Evolutionary conservation across 2,888 invertebrate species (phyloP).

Genomic region (Cerastoderma edule): DNA sequence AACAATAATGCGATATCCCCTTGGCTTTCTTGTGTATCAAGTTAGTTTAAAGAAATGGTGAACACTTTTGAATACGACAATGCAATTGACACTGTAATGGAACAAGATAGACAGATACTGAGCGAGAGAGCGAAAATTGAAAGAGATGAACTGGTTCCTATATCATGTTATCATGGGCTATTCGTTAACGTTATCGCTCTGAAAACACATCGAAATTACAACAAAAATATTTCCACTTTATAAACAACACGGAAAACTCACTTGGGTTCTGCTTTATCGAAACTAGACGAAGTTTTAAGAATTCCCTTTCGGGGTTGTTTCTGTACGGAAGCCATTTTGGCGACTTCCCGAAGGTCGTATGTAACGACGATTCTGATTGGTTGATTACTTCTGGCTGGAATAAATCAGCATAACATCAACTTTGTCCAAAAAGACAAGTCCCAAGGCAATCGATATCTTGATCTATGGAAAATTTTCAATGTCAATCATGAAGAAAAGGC

Average conservation of each 20-base stretch:
- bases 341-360: constrained; percentile 31
- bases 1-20: too few relatives aligned
- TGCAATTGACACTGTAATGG: too few relatives aligned
- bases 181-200: too few relatives aligned
- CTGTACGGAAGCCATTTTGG: constrained; percentile 85
- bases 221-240: background rate
- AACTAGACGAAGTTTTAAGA: constrained; percentile 95
- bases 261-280: constrained; percentile 86
- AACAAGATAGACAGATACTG: too few relatives aligned
- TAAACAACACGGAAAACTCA: constrained; percentile 7
- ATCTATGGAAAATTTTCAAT: too few relatives aligned
- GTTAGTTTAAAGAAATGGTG: too few relatives aligned
- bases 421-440: constrained; percentile 9
- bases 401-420: constrained; percentile 27
- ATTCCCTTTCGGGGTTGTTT: constrained; percentile 96
- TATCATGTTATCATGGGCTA: too few relatives aligned
- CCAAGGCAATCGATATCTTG: background rate
- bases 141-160: too few relatives aligned
- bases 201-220: background rate
- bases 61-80: too few relatives aligned
- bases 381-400: background rate
- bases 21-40: too few relatives aligned
- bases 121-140: too few relatives aligned
- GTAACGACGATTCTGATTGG: constrained; percentile 49
- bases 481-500: too few relatives aligned